Percentiles rank a stretch among this genome's conserved stretches.
phyloP scores from a whole-genome alignment of 2,113 vertebrate genomes.

The Hemiscyllium ocellatum region DNA sequence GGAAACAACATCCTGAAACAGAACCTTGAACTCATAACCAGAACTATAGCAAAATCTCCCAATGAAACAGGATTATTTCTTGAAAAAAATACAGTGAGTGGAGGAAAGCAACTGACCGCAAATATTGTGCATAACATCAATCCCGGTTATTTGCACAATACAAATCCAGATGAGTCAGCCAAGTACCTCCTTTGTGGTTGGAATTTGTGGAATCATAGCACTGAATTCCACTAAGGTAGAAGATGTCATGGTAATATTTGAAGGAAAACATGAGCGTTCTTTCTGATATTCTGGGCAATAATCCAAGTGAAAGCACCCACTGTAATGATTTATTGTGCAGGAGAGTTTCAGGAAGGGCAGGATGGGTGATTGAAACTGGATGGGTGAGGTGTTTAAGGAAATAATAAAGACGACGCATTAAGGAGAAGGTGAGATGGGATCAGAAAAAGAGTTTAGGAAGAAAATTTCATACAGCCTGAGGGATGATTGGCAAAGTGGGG shows the following conservation, averaged over 20 bases:
- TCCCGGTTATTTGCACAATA: background rate
- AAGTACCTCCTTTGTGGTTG: background rate
- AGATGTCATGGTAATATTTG: no score
- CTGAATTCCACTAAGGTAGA: no score
- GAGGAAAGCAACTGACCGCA: background rate
- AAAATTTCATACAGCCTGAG: background rate
- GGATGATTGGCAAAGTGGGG: background rate
- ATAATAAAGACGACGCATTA: background rate
- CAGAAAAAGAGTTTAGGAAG: background rate
- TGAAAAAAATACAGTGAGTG: background rate
- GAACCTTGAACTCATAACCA: no score
- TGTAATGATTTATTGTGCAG: background rate
- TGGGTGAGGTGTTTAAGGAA: background rate
- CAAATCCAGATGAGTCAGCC: background rate
- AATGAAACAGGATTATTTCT: background rate
- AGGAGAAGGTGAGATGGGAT: background rate
- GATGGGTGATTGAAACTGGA: background rate
- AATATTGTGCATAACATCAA: background rate
- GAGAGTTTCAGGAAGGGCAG: background rate
- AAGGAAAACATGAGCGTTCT: no score
- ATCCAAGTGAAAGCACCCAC: no score
- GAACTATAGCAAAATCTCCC: background rate
- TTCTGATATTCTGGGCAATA: no score
- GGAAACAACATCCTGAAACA: no score
- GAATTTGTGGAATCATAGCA: no score